These are phyloP conservation scores for Spodoptera frugiperda DNA, from an alignment of 1,140 invertebrate species.

Conservation along the genomic window DNA sequence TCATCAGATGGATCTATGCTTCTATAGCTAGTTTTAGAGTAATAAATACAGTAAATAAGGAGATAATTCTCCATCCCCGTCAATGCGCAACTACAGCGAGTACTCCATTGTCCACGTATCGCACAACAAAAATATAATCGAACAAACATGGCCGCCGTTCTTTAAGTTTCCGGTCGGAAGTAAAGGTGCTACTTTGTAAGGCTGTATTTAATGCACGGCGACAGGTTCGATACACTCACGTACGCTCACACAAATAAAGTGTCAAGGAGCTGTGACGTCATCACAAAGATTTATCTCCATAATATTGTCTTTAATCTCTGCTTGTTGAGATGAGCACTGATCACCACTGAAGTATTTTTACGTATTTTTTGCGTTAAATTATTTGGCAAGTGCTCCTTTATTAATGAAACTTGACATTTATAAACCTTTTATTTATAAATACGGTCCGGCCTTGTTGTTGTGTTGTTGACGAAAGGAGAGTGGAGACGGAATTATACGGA, in stretches of 20 bases:
- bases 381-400: neutral
- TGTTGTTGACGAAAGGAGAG: too few relatives aligned
- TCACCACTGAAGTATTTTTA: neutral
- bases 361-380: constrained; percentile 2
- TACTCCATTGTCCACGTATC: neutral
- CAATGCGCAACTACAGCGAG: neutral
- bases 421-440: neutral
- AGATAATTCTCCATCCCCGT: neutral
- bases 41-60: too few relatives aligned
- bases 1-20: too few relatives aligned
- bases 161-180: constrained; percentile 35
- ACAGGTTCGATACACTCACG: neutral
- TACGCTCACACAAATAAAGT: constrained; percentile 7
- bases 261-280: constrained; percentile 33
- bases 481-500: too few relatives aligned
- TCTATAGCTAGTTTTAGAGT: too few relatives aligned
- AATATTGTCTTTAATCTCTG: neutral
- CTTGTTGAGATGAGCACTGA: neutral
- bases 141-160: neutral
- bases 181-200: constrained; percentile 18
- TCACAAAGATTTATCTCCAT: neutral
- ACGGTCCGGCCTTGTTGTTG: too few relatives aligned
- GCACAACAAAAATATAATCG: constrained; percentile 4
- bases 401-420: constrained; percentile 8
- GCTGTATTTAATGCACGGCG: constrained; percentile 2